Conservation (phyloP, 2,888 invertebrate species). For the Cheilosia scutellata region DNA sequence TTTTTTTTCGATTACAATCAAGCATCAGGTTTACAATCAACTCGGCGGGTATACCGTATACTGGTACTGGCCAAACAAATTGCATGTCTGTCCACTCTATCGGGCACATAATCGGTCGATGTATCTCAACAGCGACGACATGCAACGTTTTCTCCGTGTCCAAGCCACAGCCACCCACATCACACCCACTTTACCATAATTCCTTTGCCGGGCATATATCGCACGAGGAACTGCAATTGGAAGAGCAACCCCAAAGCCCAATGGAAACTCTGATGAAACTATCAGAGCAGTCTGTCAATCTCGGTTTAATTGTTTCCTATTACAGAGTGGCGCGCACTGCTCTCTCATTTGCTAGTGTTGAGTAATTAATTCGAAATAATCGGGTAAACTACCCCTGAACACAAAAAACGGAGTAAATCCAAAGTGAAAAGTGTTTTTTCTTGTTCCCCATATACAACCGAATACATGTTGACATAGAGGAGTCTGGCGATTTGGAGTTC, state of each 20-base stretch:
- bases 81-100: slow-evolving; percentile 73
- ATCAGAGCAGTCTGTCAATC: slow-evolving; percentile 67
- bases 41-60: neutral
- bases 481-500: slow-evolving; percentile 38
- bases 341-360: slow-evolving; percentile 70
- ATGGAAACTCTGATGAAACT: slow-evolving; percentile 42
- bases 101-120: slow-evolving; percentile 67
- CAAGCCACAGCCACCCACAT: neutral
- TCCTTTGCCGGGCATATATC: neutral
- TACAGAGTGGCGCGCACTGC: slow-evolving; percentile 45
- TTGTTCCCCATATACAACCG: slow-evolving; percentile 24
- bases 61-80: slow-evolving; percentile 59
- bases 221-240: neutral
- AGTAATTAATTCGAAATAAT: slow-evolving; percentile 74
- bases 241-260: neutral
- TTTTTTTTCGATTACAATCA: slow-evolving; percentile 51
- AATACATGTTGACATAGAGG: slow-evolving; percentile 54
- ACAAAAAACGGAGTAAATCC: slow-evolving; percentile 25
- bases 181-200: neutral
- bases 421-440: slow-evolving; percentile 61
- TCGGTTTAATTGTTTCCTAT: slow-evolving; percentile 73
- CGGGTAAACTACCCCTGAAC: slow-evolving; percentile 40
- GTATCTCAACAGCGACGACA: slow-evolving; percentile 71
- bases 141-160: slow-evolving; percentile 51
- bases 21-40: slow-evolving; percentile 63